These are phyloP conservation scores for Catharus ustulatus DNA, from an alignment of 2,797 vertebrate species.

Conservation along the genomic window DNA sequence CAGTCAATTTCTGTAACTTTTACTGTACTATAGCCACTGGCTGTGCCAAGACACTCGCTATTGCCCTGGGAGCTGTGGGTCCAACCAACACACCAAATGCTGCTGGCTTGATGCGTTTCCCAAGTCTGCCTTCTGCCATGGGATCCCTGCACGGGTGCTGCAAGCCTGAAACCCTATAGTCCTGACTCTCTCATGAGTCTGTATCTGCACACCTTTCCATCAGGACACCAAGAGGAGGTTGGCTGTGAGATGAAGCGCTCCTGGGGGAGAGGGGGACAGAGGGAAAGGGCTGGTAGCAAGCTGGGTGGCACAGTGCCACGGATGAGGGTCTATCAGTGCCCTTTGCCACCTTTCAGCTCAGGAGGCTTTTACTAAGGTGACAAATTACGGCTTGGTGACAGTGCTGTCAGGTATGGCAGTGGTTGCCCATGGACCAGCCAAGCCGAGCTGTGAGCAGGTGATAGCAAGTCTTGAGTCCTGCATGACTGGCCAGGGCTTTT, in stretches of 20 bases:
- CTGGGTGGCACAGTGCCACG: background rate
- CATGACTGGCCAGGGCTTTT: background rate
- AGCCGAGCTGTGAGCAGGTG: background rate
- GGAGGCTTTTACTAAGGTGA: background rate
- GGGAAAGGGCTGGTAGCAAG: background rate
- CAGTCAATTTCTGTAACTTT: background rate
- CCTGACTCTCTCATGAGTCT: accelerated
- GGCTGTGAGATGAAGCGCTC: background rate
- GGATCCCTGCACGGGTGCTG: accelerated
- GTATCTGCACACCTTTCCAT: background rate
- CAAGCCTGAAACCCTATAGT: background rate
- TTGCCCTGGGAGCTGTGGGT: background rate
- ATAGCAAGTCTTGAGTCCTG: background rate
- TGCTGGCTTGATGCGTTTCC: background rate
- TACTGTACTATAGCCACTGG: background rate
- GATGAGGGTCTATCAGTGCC: background rate
- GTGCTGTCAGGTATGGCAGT: background rate
- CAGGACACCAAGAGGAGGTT: background rate
- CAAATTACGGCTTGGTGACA: background rate
- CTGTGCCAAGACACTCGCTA: background rate
- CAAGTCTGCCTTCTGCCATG: background rate
- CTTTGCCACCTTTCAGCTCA: background rate
- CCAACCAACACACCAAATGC: background rate
- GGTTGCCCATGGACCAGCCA: background rate
- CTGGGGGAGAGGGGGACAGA: background rate